Percentiles rank a stretch among this genome's conserved stretches.
Evolutionary conservation across 2,888 invertebrate species (phyloP).

Genomic region (Epistrophe grossulariae): DNA sequence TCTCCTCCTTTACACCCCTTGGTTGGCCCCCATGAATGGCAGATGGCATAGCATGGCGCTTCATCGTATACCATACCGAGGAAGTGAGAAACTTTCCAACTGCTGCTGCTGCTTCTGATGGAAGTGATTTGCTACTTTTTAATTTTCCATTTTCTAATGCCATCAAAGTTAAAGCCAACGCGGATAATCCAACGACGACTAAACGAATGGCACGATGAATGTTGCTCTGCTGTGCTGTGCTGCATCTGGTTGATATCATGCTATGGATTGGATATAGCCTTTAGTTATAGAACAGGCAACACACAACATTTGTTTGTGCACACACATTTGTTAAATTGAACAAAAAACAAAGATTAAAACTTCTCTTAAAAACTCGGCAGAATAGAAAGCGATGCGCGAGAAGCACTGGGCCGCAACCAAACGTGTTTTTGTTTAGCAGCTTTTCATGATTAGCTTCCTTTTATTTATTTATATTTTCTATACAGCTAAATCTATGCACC

Average conservation of each 20-base stretch:
- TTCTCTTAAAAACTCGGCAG: conserved; percentile 1
- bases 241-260: conserved; percentile 52
- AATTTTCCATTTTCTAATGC: conserved; percentile 56
- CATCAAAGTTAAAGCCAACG: conserved; percentile 24
- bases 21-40: background rate
- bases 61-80: conserved; percentile 4
- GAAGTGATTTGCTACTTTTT: conserved; percentile 39
- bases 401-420: conserved; percentile 67
- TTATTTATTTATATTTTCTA: conserved; percentile 42
- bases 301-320: conserved; percentile 14
- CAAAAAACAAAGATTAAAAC: conserved; percentile 9
- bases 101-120: conserved; percentile 26
- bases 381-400: conserved; percentile 70
- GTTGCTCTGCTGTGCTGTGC: conserved; percentile 1
- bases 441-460: conserved; percentile 74
- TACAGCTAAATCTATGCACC: background rate
- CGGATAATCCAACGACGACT: conserved; percentile 49
- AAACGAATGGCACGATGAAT: conserved; percentile 23
- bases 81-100: conserved; percentile 64
- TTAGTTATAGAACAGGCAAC: conserved; percentile 37
- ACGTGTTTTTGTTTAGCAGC: conserved; percentile 72
- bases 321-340: conserved; percentile 1
- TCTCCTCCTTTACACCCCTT: background rate
- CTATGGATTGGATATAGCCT: conserved; percentile 50
- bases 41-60: conserved; percentile 1